Base-by-base conservation (phyloP, 2,113 vertebrate species). In the Aldabrachelys gigantea region DNA sequence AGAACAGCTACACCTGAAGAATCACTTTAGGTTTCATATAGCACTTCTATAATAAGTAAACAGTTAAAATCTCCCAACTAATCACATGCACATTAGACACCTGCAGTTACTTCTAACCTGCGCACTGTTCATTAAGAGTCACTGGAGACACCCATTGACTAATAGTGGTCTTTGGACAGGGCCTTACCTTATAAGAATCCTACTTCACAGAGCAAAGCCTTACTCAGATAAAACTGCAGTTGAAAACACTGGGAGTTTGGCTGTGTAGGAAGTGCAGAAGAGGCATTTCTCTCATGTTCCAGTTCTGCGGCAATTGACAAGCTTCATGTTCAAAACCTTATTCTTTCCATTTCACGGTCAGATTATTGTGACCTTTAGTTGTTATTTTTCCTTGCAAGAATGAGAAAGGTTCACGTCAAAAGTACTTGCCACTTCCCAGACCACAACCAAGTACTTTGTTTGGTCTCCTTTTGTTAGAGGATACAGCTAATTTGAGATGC, bases 401-500 rank as follows among this genome's bases (percentile, higher is more conserved):
- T 22, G 12, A 35, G 8, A 82, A 59, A 17, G 5, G 5, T 47
- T 76, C 24, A n/a, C 38, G 35, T 38, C 22, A 47, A 56, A 56
- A 41, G 10, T 6, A 56, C n/a, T 29, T n/a, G 41, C 19, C 13
- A 24, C 24, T 29, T 82, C 53, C 19, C 13, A 69, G n/a, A 52
- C 31, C 21, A 12, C 11, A n/a, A 27, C 11, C 41, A 69, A 4
- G 11, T 4, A 80, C 25, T 31, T 47, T 50, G 22, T 38, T 47
- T 29, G 11, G 9, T 52, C 41, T 44, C 41, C 72, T 76, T 44
- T 27, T 76, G 5, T 76, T 76, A 27, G 25, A 24, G 12, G 22
- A 44, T 84, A 57, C 84, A 91, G 84, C 69, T 88, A 95, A 88
- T 54, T 69, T 80, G 83, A 93, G 87, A 95, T 47, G 47, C 4